Evolutionary conservation across 2,888 invertebrate species (phyloP).

Genomic region (Mesorhabditis sp.): DNA sequence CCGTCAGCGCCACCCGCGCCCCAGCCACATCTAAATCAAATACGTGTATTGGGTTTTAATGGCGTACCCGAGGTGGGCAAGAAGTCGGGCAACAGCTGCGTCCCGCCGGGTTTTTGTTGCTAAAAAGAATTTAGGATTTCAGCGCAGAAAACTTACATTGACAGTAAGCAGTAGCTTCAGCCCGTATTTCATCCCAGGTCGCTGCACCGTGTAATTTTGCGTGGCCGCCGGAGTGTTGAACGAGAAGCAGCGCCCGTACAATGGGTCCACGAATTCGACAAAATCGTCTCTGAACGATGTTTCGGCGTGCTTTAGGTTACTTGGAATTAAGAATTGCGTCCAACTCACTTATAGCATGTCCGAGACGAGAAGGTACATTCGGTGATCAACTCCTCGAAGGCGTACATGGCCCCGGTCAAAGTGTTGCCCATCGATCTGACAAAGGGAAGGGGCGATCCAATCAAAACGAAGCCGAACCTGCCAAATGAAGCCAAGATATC

Average conservation of each 20-base stretch:
- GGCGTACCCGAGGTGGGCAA: not conserved
- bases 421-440: not conserved
- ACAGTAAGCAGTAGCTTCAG: conserved; percentile 32
- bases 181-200: conserved; percentile 37
- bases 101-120: not conserved
- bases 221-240: conserved; percentile 25
- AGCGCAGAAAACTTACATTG: conserved; percentile 14
- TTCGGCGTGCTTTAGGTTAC: not conserved
- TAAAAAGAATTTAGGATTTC: not conserved
- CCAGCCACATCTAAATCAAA: conserved; percentile 17
- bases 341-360: conserved; percentile 20
- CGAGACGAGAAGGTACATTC: conserved; percentile 36
- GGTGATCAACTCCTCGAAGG: conserved; percentile 27
- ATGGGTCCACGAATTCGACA: conserved; percentile 27
- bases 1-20: conserved; percentile 22
- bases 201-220: conserved; percentile 21
- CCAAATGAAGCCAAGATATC: conserved; percentile 4
- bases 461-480: not conserved
- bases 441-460: not conserved
- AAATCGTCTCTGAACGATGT: conserved; percentile 24
- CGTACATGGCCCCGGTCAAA: conserved; percentile 21
- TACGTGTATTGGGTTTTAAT: not conserved
- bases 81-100: not conserved
- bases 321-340: not conserved
- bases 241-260: conserved; percentile 36